Evolutionary conservation across 2,888 invertebrate genomes (phyloP).

Genomic region (Himalopsyche anomala): DNA sequence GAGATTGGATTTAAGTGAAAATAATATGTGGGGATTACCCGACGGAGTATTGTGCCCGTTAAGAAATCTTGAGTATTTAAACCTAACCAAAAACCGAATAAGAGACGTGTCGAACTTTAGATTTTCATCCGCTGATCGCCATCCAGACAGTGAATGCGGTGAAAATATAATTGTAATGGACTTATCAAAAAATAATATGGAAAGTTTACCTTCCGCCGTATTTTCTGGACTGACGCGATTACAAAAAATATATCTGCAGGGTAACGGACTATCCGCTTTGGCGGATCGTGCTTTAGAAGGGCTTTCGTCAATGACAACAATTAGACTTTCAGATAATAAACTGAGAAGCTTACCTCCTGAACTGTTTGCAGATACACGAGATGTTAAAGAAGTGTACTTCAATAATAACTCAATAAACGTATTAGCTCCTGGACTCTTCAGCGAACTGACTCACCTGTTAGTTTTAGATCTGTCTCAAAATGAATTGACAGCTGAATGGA

Average conservation of each 20-base stretch:
- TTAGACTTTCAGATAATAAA: constrained; percentile 89
- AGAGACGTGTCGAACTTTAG: constrained; percentile 85
- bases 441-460: constrained; percentile 84
- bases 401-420: constrained; percentile 90
- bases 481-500: constrained; percentile 89
- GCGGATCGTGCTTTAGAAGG: constrained; percentile 89
- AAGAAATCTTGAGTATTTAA: constrained; percentile 84
- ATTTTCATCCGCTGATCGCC: constrained; percentile 79
- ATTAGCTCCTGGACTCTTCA: constrained; percentile 87
- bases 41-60: constrained; percentile 87
- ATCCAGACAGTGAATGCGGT: constrained; percentile 82
- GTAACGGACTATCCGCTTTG: constrained; percentile 85
- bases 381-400: constrained; percentile 87
- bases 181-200: constrained; percentile 87
- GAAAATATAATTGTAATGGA: constrained; percentile 83
- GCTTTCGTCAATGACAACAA: constrained; percentile 82
- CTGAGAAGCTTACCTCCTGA: constrained; percentile 88
- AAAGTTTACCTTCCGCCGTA: constrained; percentile 83
- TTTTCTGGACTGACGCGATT: constrained; percentile 84
- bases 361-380: constrained; percentile 86
- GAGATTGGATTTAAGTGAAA: constrained; percentile 85
- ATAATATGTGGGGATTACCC: constrained; percentile 88
- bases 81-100: constrained; percentile 87
- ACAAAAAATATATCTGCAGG: constrained; percentile 85
- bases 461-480: constrained; percentile 88